Evolutionary conservation across 2,113 vertebrate genomes (phyloP).

Genomic region (Monopterus albus): DNA sequence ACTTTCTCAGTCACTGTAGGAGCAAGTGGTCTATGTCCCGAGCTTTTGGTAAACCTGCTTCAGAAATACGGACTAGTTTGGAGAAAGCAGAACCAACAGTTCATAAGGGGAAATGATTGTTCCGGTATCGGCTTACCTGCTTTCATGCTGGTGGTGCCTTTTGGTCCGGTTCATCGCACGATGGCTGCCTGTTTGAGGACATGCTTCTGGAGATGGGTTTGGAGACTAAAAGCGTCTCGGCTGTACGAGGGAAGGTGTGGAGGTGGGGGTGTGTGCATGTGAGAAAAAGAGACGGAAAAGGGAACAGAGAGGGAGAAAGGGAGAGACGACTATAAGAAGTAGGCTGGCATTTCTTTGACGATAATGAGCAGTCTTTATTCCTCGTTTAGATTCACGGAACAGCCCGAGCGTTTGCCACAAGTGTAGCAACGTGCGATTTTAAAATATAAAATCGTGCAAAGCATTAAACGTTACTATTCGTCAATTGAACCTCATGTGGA

Average conservation of each 20-base stretch:
- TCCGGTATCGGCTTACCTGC: slow-evolving; percentile 63
- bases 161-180: slow-evolving; percentile 74
- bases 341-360: slow-evolving; percentile 39
- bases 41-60: slow-evolving; percentile 1
- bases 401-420: not conserved
- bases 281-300: slow-evolving; percentile 16
- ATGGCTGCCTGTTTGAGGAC: slow-evolving; percentile 78
- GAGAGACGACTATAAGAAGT: slow-evolving; percentile 31
- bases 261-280: slow-evolving; percentile 12
- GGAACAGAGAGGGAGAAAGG: too few relatives aligned
- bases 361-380: slow-evolving; percentile 52
- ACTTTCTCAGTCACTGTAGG: not conserved
- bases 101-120: not conserved
- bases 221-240: slow-evolving; percentile 62
- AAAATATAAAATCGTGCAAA: not conserved
- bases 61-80: slow-evolving; percentile 9
- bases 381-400: slow-evolving; percentile 17
- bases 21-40: not conserved
- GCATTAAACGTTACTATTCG: not conserved
- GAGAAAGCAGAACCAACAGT: not conserved
- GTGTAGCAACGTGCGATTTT: slow-evolving; percentile 23
- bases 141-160: slow-evolving; percentile 62
- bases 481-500: slow-evolving; percentile 1
- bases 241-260: slow-evolving; percentile 50
- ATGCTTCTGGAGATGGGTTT: slow-evolving; percentile 75